phyloP scores from a whole-genome alignment of 2,113 vertebrate species.

The Aspidoscelis tigris region DNA sequence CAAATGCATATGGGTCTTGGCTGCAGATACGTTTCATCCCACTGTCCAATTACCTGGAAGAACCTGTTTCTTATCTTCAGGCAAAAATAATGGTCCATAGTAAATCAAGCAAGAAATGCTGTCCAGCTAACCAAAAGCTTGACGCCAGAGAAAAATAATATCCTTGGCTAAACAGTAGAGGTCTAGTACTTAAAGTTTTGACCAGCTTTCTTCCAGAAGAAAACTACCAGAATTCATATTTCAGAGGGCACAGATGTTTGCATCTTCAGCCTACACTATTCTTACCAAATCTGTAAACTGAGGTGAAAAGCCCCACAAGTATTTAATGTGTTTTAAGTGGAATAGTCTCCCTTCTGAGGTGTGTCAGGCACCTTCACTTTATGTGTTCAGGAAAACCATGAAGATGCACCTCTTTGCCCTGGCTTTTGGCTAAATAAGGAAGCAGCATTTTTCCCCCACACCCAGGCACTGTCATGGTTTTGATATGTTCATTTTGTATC shows the following conservation, averaged over 20 bases:
- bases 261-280: neutral
- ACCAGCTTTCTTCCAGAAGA: neutral
- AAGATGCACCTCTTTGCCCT: no score
- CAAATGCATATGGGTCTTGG: neutral
- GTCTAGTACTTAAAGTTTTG: neutral
- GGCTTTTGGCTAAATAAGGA: no score
- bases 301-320: neutral
- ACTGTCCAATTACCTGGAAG: neutral
- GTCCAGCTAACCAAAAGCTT: neutral
- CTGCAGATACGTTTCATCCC: neutral
- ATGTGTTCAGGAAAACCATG: no score
- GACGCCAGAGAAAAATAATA: neutral
- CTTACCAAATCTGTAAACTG: neutral
- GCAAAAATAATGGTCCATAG: no score
- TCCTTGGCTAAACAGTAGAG: neutral
- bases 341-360: no score
- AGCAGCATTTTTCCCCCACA: no score
- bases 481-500: no score
- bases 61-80: neutral
- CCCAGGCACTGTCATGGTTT: no score
- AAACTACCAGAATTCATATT: neutral
- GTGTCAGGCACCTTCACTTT: no score
- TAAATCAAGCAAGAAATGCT: neutral
- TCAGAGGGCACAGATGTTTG: neutral
- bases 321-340: neutral